Evolutionary conservation across 2,113 vertebrate genomes (phyloP).

Genomic region (Rhegmatorhina hoffmannsi): DNA sequence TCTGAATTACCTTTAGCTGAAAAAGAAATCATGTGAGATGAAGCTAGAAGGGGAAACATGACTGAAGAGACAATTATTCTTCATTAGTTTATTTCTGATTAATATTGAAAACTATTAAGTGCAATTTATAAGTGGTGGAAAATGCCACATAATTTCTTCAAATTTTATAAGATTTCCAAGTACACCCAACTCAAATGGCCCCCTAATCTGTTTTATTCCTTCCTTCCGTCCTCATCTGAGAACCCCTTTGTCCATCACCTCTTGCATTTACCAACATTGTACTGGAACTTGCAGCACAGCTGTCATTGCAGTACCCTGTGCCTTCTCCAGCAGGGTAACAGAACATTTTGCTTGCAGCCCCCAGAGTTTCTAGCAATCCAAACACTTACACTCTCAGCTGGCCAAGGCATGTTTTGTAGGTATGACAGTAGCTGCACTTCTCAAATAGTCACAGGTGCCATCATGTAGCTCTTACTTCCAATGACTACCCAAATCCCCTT

Average conservation of each 20-base stretch:
- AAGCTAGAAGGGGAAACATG: background rate
- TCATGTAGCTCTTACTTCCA: background rate
- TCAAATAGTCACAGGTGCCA: background rate
- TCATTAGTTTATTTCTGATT: background rate
- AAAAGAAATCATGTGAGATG: background rate
- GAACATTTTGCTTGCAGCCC: background rate
- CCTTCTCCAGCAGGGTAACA: background rate
- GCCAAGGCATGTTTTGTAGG: background rate
- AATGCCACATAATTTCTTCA: background rate
- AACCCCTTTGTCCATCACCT: background rate
- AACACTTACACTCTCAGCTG: background rate
- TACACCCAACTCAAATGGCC: background rate
- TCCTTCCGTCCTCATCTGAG: background rate
- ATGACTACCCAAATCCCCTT: background rate
- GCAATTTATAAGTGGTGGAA: background rate
- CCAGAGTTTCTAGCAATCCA: background rate
- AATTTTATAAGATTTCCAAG: background rate
- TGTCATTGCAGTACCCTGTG: background rate
- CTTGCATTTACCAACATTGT: background rate
- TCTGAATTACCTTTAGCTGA: background rate
- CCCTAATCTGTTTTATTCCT: background rate
- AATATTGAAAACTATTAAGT: background rate
- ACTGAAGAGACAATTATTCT: background rate
- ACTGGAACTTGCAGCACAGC: background rate
- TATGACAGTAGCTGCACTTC: background rate